Conservation (phyloP, 1,140 invertebrate genomes). For the Dendrolimus kikuchii region DNA sequence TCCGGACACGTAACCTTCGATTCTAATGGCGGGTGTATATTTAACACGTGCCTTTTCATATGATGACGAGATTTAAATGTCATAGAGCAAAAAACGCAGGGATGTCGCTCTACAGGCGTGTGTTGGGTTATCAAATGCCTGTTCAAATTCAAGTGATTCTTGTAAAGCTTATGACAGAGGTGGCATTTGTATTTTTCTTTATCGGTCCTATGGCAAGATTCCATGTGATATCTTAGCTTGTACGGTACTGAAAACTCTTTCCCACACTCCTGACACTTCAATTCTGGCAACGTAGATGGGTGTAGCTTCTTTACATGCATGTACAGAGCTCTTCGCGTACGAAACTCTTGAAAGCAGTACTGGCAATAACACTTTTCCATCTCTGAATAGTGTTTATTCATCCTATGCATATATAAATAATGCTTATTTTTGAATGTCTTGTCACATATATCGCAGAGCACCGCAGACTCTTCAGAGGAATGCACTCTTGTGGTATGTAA, state of each 20-base stretch:
- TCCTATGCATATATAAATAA: slow-evolving; percentile 61
- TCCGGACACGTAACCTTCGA: slow-evolving; percentile 58
- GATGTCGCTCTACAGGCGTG: slow-evolving; percentile 42
- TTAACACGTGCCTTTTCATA: slow-evolving; percentile 57
- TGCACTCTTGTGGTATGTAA: slow-evolving; percentile 57
- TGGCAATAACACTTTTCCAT: slow-evolving; percentile 57
- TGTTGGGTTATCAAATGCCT: slow-evolving; percentile 55
- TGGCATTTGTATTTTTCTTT: slow-evolving; percentile 55
- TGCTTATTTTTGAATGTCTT: slow-evolving; percentile 65
- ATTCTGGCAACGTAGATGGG: slow-evolving; percentile 47
- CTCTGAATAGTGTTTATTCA: slow-evolving; percentile 63
- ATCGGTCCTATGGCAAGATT: slow-evolving; percentile 33
- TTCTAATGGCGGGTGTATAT: slow-evolving; percentile 61
- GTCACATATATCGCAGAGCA: slow-evolving; percentile 54
- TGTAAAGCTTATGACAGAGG: slow-evolving; percentile 53
- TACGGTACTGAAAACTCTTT: slow-evolving; percentile 55
- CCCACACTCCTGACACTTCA: slow-evolving; percentile 53
- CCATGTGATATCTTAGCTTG: slow-evolving; percentile 54
- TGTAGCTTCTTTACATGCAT: slow-evolving; percentile 57
- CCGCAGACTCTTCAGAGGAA: slow-evolving; percentile 51
- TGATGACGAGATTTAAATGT: slow-evolving; percentile 58
- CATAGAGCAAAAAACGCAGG: slow-evolving; percentile 57
- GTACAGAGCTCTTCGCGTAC: slow-evolving; percentile 46
- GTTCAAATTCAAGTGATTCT: slow-evolving; percentile 51
- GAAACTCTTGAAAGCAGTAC: slow-evolving; percentile 56